A percentile compares a stretch with the other conserved stretches of the same genome.
Evolutionary conservation across 2,888 invertebrate genomes (phyloP).

Genomic region (Pandemis corylana): DNA sequence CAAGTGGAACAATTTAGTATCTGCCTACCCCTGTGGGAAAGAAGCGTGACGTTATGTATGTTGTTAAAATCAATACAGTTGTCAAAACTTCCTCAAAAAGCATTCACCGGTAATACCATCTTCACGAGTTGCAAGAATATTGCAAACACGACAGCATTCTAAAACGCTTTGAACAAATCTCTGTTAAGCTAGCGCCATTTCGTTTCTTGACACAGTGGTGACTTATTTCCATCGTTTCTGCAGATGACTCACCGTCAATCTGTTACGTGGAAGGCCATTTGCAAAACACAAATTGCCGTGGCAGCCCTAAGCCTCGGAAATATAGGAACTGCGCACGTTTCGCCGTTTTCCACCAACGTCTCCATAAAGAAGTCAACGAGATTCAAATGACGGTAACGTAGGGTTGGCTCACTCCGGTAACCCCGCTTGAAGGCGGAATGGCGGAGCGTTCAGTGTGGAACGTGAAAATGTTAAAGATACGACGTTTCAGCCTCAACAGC

Average conservation of each 20-base stretch:
- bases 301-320: conserved; percentile 39
- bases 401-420: neutral
- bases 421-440: neutral
- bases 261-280: conserved; percentile 40
- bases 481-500: neutral
- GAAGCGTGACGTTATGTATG: no score
- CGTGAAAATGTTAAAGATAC: neutral
- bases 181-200: conserved; percentile 18
- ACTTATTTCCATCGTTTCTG: conserved; percentile 27
- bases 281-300: conserved; percentile 36
- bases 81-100: neutral
- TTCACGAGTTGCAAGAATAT: neutral
- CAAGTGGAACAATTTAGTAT: no score
- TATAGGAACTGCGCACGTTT: conserved; percentile 40
- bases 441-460: neutral
- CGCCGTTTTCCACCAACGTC: conserved; percentile 36
- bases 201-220: conserved; percentile 22
- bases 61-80: neutral
- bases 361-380: conserved; percentile 28
- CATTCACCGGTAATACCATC: neutral
- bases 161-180: conserved; percentile 16
- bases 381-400: conserved; percentile 21
- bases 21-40: no score
- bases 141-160: neutral
- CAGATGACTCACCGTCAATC: conserved; percentile 33